These are phyloP conservation scores for Dasyprocta punctata DNA, from an alignment of 2,113 vertebrate genomes.

Conservation along the genomic window DNA sequence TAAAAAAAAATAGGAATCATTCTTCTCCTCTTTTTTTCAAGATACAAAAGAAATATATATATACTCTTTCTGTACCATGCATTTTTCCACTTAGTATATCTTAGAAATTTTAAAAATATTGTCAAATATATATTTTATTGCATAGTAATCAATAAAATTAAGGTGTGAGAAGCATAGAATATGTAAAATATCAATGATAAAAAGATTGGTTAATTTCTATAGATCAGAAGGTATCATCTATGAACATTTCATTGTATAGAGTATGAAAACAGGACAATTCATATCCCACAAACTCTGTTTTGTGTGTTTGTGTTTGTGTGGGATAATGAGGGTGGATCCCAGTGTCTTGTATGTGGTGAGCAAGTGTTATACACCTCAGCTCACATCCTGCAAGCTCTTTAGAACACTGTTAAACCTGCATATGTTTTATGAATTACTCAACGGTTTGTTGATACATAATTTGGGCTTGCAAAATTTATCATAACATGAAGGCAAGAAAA, in stretches of 20 bases:
- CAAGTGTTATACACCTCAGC: neutral
- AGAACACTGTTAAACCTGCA: neutral
- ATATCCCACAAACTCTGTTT: neutral
- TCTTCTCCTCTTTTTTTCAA: neutral
- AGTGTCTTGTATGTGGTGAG: neutral
- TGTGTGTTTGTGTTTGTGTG: neutral
- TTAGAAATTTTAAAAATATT: neutral
- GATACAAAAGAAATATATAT: neutral
- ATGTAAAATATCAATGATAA: neutral
- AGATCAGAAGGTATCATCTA: neutral
- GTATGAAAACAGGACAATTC: neutral
- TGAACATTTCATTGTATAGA: neutral
- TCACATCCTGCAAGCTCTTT: neutral
- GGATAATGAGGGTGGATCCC: neutral
- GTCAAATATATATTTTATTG: neutral
- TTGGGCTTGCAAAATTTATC: neutral
- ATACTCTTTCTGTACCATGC: neutral
- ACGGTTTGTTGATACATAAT: accelerated
- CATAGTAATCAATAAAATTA: neutral
- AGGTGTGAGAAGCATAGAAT: neutral
- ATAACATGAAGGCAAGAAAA: neutral
- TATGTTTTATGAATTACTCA: neutral
- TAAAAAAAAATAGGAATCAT: conserved; percentile 28
- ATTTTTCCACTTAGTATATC: neutral
- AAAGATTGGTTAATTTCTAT: neutral